Evolutionary conservation across 2,888 invertebrate genomes (phyloP).

Genomic region (Amiota mariae): DNA sequence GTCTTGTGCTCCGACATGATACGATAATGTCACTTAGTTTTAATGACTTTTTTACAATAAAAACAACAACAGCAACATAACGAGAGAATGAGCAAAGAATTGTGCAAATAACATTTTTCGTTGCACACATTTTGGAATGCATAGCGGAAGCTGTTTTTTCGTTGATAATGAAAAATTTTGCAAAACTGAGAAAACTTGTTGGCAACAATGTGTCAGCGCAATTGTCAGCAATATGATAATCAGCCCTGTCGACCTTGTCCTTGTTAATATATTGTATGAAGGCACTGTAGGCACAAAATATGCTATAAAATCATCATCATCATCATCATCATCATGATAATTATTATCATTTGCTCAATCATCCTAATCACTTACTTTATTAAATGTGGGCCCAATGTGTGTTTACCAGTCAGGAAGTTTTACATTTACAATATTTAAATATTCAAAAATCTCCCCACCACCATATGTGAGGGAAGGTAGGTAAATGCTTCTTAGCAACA

Average conservation of each 20-base stretch:
- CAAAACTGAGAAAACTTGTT: constrained; percentile 3
- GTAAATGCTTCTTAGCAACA: not conserved
- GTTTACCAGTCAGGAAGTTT: not conserved
- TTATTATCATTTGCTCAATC: not conserved
- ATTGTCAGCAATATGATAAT: constrained; percentile 12
- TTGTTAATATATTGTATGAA: not conserved
- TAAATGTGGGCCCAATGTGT: too few relatives aligned
- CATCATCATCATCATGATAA: constrained; percentile 4
- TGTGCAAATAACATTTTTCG: too few relatives aligned
- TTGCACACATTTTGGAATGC: constrained; percentile 1
- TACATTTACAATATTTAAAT: not conserved
- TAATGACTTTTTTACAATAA: constrained; percentile 21
- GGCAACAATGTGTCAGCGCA: constrained; percentile 21
- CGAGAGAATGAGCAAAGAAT: too few relatives aligned
- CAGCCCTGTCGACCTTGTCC: not conserved
- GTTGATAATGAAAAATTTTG: too few relatives aligned
- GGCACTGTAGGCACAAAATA: too few relatives aligned
- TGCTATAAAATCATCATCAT: not conserved
- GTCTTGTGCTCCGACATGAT: not conserved
- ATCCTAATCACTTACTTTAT: too few relatives aligned
- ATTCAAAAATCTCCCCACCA: not conserved
- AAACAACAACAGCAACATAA: not conserved
- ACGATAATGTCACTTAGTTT: constrained; percentile 10
- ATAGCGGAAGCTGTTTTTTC: too few relatives aligned
- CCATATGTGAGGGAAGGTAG: not conserved